These are phyloP conservation scores for Microchrysa polita DNA, from an alignment of 2,888 invertebrate genomes.

Conservation along the genomic window DNA sequence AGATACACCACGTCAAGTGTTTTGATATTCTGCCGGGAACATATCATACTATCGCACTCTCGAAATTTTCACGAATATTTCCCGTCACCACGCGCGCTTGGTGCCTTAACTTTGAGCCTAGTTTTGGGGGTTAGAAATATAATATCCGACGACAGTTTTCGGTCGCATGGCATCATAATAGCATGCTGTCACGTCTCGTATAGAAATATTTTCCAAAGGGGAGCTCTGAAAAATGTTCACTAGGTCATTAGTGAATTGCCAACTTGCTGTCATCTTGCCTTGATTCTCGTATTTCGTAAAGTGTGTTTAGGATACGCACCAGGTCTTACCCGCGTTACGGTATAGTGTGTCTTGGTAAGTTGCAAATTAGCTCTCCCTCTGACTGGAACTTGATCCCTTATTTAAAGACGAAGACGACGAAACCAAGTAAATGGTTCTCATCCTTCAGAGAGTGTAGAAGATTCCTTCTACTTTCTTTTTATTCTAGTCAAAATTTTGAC, in stretches of 20 bases:
- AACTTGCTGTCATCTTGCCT: background rate
- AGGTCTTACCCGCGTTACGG: no score
- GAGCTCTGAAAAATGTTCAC: background rate
- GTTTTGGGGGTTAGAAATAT: background rate
- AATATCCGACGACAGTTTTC: background rate
- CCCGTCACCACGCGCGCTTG: background rate
- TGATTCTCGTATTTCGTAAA: background rate
- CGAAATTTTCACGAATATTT: background rate
- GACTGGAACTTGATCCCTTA: background rate
- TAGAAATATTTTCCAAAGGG: background rate
- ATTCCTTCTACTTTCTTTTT: no score
- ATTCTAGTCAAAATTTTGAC: background rate
- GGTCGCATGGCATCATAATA: background rate
- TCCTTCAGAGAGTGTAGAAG: no score
- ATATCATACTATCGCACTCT: background rate
- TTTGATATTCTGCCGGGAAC: no score
- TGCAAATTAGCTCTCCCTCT: background rate
- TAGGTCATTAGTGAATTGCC: constrained; percentile 9
- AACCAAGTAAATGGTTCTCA: no score
- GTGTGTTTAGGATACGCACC: no score
- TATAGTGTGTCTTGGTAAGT: background rate
- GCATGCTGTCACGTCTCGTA: background rate
- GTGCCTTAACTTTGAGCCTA: constrained; percentile 1
- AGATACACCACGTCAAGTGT: no score
- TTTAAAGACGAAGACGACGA: background rate